Base-by-base conservation (phyloP, 2,888 invertebrate species). In the Phyto melanocephala region DNA sequence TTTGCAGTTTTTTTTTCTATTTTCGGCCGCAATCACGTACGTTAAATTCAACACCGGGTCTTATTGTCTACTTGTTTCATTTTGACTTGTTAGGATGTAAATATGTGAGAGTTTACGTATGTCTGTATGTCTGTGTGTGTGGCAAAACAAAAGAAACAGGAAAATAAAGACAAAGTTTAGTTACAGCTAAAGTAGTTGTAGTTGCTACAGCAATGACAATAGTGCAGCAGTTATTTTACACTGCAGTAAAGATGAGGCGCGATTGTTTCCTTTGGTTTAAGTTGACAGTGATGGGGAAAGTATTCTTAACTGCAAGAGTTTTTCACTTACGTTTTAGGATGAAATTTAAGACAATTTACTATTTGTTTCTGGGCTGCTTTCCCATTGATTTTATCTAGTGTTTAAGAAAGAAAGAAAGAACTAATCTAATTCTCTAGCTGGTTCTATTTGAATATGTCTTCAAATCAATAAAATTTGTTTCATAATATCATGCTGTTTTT, bases 21-120 rank as follows among this genome's bases (percentile, higher is more conserved):
- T 77, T 81, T 79, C 68, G 81, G 75, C 78, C 81, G 81, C 81
- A 82, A 82, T 82, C 81, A 82, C 81, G 81, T 82, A 79, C 74
- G 52, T 68, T 56, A 65, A 74, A 78, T 81, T 82, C 56, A 52
- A 70, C 81, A 54, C 58, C 65, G 56, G 60, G 63, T 70, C 63
- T 63, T 78, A 70, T 81, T 82, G 72, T 74, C 50, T 75, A 54
- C 33, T 58, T 35, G 37, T 52, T 65, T 56, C 56, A 24, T 56
- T 72, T 60, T 40, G 47, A 58, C 40, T 56, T 63, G 37, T 28
- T 3, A 6, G 6, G 33, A 50, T 65, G 33, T 75, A 45, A 37
- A 17, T 11, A 11, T 37, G 15, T 42, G 40, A 10, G 11, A 15
- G 15, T 63, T 28, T 60, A 68, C 54, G 11, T 8, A 10, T 70